These are phyloP conservation scores for Drosophila borealis DNA, from an alignment of 2,888 invertebrate species.

Conservation along the genomic window DNA sequence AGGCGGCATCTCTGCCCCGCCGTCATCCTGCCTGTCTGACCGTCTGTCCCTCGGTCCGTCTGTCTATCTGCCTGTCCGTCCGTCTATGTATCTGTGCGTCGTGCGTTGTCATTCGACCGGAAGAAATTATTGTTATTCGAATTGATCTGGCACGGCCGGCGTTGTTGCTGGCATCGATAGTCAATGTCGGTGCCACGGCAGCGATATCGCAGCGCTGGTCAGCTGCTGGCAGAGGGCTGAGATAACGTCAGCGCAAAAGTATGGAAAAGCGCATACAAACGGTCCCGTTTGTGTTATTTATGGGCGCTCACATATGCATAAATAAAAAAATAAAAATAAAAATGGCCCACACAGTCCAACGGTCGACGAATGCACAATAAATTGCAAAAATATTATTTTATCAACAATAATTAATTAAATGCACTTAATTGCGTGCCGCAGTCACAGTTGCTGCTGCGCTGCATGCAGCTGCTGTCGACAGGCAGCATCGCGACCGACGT, in stretches of 20 bases:
- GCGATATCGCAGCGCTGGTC: conserved; percentile 57
- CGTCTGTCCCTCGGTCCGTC: conserved; percentile 8
- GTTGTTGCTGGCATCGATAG: conserved; percentile 51
- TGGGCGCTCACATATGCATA: conserved; percentile 74
- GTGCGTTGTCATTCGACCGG: conserved; percentile 70
- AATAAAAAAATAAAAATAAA: conserved; percentile 46
- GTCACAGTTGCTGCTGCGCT: conserved; percentile 45
- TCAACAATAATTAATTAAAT: conserved; percentile 81
- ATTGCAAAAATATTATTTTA: conserved; percentile 81
- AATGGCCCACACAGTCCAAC: conserved; percentile 20
- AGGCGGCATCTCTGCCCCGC: conserved; percentile 35
- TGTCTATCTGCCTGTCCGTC: conserved; percentile 5
- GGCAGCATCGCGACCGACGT: neutral
- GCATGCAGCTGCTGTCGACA: conserved; percentile 58
- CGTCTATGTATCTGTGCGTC: conserved; percentile 39
- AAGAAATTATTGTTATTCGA: conserved; percentile 81
- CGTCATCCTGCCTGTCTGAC: conserved; percentile 12
- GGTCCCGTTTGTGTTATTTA: conserved; percentile 61
- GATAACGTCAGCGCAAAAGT: conserved; percentile 72
- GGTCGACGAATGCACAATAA: conserved; percentile 67
- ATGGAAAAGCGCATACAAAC: conserved; percentile 39
- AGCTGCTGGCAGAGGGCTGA: conserved; percentile 57
- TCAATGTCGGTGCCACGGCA: conserved; percentile 53
- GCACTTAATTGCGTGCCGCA: conserved; percentile 78
- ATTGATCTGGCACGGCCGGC: conserved; percentile 70